Conservation (phyloP, 2,113 vertebrate genomes). For the Dendropsophus ebraccatus region DNA sequence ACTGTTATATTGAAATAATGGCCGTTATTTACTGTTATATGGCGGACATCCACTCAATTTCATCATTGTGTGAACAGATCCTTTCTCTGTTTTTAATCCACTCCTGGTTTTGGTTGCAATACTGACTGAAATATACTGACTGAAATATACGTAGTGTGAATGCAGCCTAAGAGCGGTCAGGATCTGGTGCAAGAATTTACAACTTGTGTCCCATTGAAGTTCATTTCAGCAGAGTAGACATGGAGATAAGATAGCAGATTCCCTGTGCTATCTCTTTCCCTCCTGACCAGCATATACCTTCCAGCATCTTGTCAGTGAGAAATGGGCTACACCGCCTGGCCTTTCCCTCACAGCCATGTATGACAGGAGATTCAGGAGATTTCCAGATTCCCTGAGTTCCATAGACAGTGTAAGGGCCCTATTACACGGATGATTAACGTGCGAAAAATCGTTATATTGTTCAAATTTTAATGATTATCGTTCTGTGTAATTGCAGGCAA, state of each 20-base stretch:
- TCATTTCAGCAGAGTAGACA: not conserved
- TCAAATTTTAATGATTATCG: no score
- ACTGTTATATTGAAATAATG: no score
- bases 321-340: not conserved
- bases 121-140: no score
- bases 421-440: no score
- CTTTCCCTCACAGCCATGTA: not conserved
- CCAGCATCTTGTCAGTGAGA: constrained; percentile 7
- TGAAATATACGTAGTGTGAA: no score
- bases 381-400: not conserved
- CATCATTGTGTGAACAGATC: no score
- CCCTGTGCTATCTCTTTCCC: constrained; percentile 4
- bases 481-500: no score
- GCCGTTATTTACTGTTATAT: no score
- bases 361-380: not conserved
- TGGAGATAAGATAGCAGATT: constrained; percentile 32
- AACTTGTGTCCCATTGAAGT: not conserved
- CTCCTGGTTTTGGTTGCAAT: no score
- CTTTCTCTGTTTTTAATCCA: no score
- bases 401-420: not conserved
- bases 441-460: no score
- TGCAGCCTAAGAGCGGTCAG: not conserved
- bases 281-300: not conserved
- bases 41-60: no score
- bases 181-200: constrained; percentile 12